phyloP scores from a whole-genome alignment of 2,888 invertebrate species.

The Orthonychiurus folsomi region DNA sequence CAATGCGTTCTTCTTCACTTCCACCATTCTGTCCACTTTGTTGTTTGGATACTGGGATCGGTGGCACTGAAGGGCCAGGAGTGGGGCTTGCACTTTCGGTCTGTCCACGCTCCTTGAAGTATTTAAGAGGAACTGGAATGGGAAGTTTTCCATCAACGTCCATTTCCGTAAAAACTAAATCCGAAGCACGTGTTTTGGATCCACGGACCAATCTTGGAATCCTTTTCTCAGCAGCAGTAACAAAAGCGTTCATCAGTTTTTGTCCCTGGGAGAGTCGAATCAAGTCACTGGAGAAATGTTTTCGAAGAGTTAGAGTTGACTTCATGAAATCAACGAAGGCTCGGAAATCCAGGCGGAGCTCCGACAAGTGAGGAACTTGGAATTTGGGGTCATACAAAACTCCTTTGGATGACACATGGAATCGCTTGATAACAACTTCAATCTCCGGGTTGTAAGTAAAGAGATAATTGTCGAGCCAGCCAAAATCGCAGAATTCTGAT shows the following conservation, averaged over 20 bases:
- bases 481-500: constrained; percentile 4
- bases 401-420: background rate
- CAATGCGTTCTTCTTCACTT: background rate
- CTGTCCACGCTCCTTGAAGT: background rate
- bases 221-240: background rate
- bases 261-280: background rate
- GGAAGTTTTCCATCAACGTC: no score
- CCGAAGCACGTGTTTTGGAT: background rate
- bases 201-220: background rate
- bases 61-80: background rate
- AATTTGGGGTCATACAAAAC: constrained; percentile 1
- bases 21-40: background rate
- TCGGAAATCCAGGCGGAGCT: background rate
- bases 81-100: background rate
- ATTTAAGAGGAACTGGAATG: background rate
- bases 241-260: background rate
- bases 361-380: background rate
- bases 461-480: background rate
- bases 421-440: background rate
- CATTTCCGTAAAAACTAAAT: background rate
- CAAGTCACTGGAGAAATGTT: background rate
- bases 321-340: background rate
- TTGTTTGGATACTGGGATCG: no score
- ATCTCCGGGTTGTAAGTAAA: background rate
- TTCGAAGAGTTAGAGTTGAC: background rate